Evolutionary conservation across 2,113 vertebrate species (phyloP).

Genomic region (rat (Rattus norvegicus)): DNA sequence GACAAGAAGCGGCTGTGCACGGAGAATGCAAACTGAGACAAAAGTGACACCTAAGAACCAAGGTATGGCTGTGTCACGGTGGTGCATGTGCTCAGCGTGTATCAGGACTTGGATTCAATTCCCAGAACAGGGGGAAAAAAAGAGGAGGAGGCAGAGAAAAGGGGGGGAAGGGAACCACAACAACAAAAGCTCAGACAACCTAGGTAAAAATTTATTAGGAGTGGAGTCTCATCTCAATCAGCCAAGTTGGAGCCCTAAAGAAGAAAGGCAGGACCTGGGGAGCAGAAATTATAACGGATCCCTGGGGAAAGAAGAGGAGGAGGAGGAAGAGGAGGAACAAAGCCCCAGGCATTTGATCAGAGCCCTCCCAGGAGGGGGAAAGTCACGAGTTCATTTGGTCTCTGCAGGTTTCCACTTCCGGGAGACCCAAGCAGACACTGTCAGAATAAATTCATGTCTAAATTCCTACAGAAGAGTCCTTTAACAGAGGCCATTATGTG

Average conservation of each 20-base stretch:
- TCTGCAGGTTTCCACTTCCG: not conserved
- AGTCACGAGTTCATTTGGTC: not conserved
- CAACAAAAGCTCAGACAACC: not conserved
- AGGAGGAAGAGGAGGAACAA: not conserved
- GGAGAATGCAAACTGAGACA: rapidly evolving
- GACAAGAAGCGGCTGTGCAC: not conserved
- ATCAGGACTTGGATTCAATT: not conserved
- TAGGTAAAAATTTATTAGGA: not conserved
- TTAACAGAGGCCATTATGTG: not conserved
- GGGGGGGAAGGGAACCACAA: not conserved
- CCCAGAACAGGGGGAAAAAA: not conserved
- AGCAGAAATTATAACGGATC: not conserved
- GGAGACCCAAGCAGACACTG: slow-evolving; percentile 11
- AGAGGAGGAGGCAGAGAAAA: too few relatives aligned
- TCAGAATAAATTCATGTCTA: slow-evolving; percentile 44
- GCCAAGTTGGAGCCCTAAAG: not conserved
- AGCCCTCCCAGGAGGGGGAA: not conserved
- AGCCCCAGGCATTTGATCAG: not conserved
- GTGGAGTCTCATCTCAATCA: not conserved
- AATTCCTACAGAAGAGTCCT: slow-evolving; percentile 16
- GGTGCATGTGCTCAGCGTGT: not conserved
- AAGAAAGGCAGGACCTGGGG: not conserved
- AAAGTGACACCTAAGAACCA: too few relatives aligned
- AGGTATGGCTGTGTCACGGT: not conserved
- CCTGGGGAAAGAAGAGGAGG: not conserved